Conservation (phyloP, 2,113 vertebrate genomes). For the Oryzias celebensis region DNA sequence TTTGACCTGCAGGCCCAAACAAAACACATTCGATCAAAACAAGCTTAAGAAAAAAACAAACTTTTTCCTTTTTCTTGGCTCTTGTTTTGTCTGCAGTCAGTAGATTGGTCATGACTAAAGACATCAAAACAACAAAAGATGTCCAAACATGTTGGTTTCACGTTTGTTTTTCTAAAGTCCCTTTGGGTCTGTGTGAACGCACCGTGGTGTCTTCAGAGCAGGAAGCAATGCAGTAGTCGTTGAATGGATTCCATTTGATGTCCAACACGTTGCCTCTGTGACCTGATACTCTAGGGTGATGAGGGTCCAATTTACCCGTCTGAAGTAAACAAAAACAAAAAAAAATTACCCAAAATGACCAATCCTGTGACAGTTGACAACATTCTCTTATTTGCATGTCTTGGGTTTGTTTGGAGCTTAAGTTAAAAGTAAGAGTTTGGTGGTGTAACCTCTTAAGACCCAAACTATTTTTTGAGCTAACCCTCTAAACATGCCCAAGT, state of each 20-base stretch:
- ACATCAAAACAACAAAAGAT: too few relatives aligned
- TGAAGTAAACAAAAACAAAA: slow-evolving; percentile 52
- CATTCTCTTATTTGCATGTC: background rate
- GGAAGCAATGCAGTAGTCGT: slow-evolving; percentile 91
- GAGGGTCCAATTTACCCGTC: slow-evolving; percentile 91
- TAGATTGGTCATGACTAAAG: too few relatives aligned
- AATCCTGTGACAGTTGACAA: background rate
- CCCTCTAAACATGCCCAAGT: too few relatives aligned
- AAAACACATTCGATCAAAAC: slow-evolving; percentile 5
- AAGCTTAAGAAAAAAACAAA: background rate
- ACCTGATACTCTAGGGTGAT: slow-evolving; percentile 86
- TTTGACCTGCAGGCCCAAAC: slow-evolving; percentile 80
- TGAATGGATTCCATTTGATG: slow-evolving; percentile 93
- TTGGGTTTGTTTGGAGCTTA: too few relatives aligned
- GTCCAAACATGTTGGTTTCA: too few relatives aligned
- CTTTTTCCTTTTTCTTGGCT: slow-evolving; percentile 2
- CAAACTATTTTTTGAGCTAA: too few relatives aligned
- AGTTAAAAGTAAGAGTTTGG: too few relatives aligned
- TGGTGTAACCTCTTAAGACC: too few relatives aligned
- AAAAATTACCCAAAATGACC: background rate
- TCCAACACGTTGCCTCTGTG: slow-evolving; percentile 90
- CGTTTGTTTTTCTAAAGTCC: too few relatives aligned
- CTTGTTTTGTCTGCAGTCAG: background rate
- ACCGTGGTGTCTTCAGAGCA: slow-evolving; percentile 91
- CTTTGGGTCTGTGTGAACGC: slow-evolving; percentile 45